Base-by-base conservation (phyloP, 1,140 invertebrate genomes). In the Psilanteris sp. region DNA sequence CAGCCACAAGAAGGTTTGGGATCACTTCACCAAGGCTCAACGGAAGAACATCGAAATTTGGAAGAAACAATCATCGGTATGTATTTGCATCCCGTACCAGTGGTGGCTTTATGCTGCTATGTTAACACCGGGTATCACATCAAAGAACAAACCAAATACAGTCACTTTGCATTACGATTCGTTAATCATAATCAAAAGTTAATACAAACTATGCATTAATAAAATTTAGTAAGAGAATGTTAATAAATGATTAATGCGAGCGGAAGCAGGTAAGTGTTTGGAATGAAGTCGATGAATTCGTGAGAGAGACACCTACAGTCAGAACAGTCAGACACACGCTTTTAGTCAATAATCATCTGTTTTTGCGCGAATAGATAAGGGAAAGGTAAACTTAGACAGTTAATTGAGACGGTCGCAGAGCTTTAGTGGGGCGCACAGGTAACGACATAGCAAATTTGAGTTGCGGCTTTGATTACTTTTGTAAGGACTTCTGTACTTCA, bases 21-120 rank as follows among this genome's bases (percentile, higher is more conserved):
- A 98, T 92, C 96, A 98, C 93, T 98, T 98, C 93, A 97, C 96
- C 89, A 98, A 98, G 92, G 95, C 96, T 73, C 97, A 98, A 90
- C 91, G 97, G 90, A 98, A 98, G 93, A 98, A 98, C 91, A 97
- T 98, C 90, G 96, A 98, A 89, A 93, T 95, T 84, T 98, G 97
- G 97, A 96, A 96, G 90, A 98, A 97, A 91, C 96, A 97, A 90
- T 94, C 95, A 48, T 93, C 94, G 95, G 97, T 98, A 96, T 92
- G 94, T 95, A 91, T 88, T 76, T 73, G 82, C 80, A 82, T 81
- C 83, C 77, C 59, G 78, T 78, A 78, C 67, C 52, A 79, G 80
- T 80, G 79, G 80, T 67, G 75, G 79, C 71, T 55, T 64, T 66
- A 34, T 43, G 26, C 68, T 22, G 18, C 46, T 32, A 31, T 43